Base-by-base conservation (phyloP, 92 coral and sea anemone species). In the Zoanthus gigantus region DNA sequence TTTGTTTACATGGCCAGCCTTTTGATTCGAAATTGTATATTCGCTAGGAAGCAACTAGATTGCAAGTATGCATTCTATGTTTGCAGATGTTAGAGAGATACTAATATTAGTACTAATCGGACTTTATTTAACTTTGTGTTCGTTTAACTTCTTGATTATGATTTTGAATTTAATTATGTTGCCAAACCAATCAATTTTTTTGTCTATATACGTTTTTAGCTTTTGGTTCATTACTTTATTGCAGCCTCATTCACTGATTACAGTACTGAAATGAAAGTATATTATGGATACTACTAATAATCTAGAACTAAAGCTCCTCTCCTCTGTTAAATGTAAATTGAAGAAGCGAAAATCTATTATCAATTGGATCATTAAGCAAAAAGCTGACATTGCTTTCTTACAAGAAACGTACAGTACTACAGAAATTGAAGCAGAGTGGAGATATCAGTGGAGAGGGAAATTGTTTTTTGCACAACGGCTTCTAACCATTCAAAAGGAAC, bases 401-500 rank as follows among this genome's bases (percentile, higher is more conserved):
- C 23, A 23, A 23, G 23, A 23, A 76, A 92, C 92, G 29, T 87
- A 89, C 54, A 89, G 83, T 58, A 77, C 89, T 28, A 12, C 47
- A 58, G 77, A 77, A 15, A 83, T 83, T n/a, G 89, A 83, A 80
- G 67, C 44, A 50, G 37, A 34, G 30, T 92, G 95, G 92, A 69
- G 76, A 57, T 73, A 12, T n/a, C 85, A 92, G 69, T 89, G 91
- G 92, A 74, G 74, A 66, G 92, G 91, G 23, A 60, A 84, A 28
- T 29, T 83, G 44, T 57, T 89, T 50, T 89, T 91, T 52, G 84
- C 91, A 12, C 91, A 23, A 83, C 12, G 95, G 95, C 14, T 23
- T 73, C 95, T 68, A 83, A 90, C 48, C 90, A 88, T 9, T 90
- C 93, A 74, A 56, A 83, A 10, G 93, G 95, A 13, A 83, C 67